Evolutionary conservation across 2,888 invertebrate species (phyloP).

Genomic region (Drosophila tanythrix): DNA sequence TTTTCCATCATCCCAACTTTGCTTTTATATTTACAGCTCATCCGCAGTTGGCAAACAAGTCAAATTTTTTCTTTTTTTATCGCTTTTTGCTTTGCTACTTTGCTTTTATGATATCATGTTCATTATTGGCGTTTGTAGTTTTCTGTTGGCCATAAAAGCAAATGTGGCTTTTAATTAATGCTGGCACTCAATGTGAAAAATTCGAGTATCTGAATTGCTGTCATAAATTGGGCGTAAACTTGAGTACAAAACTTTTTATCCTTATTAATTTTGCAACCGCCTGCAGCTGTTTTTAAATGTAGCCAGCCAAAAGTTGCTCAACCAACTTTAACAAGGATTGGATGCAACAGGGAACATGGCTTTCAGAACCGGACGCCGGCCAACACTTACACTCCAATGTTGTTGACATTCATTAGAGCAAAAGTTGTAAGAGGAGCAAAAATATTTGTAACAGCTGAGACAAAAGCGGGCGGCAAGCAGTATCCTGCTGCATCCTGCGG

Average conservation of each 20-base stretch:
- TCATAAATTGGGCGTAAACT: constrained; percentile 69
- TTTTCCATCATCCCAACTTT: constrained; percentile 20
- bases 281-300: constrained; percentile 46
- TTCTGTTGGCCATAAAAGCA: constrained; percentile 12
- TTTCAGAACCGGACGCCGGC: constrained; percentile 19
- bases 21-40: constrained; percentile 17
- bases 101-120: background rate
- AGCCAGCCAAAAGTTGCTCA: constrained; percentile 34
- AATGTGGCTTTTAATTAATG: constrained; percentile 44
- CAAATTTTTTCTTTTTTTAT: constrained; percentile 3
- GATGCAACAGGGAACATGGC: constrained; percentile 3
- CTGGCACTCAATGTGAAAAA: background rate
- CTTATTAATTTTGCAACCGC: constrained; percentile 59
- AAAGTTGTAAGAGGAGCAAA: constrained; percentile 44
- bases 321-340: constrained; percentile 12
- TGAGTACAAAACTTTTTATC: constrained; percentile 50
- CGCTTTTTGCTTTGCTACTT: background rate
- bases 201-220: constrained; percentile 26
- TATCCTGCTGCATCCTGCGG: constrained; percentile 32
- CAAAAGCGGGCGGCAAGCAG: constrained; percentile 46
- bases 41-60: constrained; percentile 2
- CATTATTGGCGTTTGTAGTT: constrained; percentile 1
- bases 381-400: constrained; percentile 57
- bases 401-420: constrained; percentile 75
- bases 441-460: constrained; percentile 49